Percentiles rank a stretch among this genome's conserved stretches.
These are phyloP conservation scores for Drosophila merina DNA, from an alignment of 2,888 invertebrate species.

Conservation along the genomic window DNA sequence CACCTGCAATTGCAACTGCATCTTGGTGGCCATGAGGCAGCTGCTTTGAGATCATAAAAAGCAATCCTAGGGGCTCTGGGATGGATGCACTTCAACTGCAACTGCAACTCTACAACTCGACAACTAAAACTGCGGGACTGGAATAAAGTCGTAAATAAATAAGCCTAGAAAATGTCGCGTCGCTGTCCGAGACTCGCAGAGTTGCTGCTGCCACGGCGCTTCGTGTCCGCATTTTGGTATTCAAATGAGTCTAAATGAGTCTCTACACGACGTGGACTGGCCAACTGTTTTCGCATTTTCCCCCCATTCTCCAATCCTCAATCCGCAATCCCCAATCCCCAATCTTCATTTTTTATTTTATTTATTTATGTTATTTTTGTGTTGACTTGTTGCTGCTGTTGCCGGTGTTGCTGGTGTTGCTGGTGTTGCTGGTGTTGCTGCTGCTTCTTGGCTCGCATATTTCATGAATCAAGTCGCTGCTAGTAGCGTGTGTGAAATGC, in stretches of 20 bases:
- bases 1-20: constrained; percentile 23
- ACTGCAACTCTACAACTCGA: background rate
- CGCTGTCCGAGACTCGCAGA: constrained; percentile 27
- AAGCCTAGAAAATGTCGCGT: constrained; percentile 48
- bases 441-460: constrained; percentile 62
- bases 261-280: constrained; percentile 51
- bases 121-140: constrained; percentile 7
- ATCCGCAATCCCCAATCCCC: background rate
- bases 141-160: constrained; percentile 56
- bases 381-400: constrained; percentile 45
- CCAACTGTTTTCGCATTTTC: constrained; percentile 44
- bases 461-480: constrained; percentile 73
- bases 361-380: constrained; percentile 40
- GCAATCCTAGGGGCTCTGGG: constrained; percentile 4
- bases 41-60: constrained; percentile 38
- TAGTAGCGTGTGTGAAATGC: constrained; percentile 67
- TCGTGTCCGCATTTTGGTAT: constrained; percentile 59
- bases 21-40: constrained; percentile 37
- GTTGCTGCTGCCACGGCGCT: constrained; percentile 40
- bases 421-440: constrained; percentile 48
- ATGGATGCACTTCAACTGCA: constrained; percentile 36
- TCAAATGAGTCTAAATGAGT: constrained; percentile 71
- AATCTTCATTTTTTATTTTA: constrained; percentile 24
- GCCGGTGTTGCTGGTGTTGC: constrained; percentile 34
- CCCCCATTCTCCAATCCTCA: too few species aligned